Percentiles rank a stretch among this genome's conserved stretches.
phyloP scores from a whole-genome alignment of 1,140 invertebrate genomes.

The Drosophila kanapiae region DNA sequence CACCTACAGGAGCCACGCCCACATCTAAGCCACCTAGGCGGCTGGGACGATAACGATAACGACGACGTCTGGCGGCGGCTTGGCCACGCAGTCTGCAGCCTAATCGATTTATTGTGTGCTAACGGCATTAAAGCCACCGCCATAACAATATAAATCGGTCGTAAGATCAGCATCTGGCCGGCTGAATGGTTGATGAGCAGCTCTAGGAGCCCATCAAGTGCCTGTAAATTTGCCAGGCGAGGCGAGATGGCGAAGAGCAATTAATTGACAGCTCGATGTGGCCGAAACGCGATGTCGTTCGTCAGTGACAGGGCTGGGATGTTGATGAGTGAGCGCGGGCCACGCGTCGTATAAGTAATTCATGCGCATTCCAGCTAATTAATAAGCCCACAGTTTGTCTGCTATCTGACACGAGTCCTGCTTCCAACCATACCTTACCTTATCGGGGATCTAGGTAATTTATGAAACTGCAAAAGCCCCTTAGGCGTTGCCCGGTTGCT shows the following conservation, averaged over 20 bases:
- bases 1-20: constrained; percentile 16
- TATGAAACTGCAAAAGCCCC: neutral
- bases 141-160: constrained; percentile 48
- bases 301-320: constrained; percentile 18
- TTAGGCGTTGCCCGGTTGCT: neutral
- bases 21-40: constrained; percentile 44
- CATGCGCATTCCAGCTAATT: constrained; percentile 61
- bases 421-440: neutral
- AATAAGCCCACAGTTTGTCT: constrained; percentile 47
- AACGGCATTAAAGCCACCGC: constrained; percentile 42
- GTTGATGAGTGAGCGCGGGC: constrained; percentile 18
- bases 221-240: constrained; percentile 46
- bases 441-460: neutral
- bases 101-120: constrained; percentile 73
- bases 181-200: constrained; percentile 42
- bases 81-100: constrained; percentile 43
- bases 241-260: constrained; percentile 3
- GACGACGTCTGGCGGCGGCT: constrained; percentile 46
- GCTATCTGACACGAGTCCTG: neutral
- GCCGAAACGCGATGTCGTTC: constrained; percentile 52
- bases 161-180: constrained; percentile 39
- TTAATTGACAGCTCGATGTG: constrained; percentile 63
- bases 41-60: constrained; percentile 49
- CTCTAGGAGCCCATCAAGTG: constrained; percentile 36
- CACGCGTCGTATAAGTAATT: constrained; percentile 65